Conservation (phyloP, 2,797 vertebrate species). For the Sciaenops ocellatus region DNA sequence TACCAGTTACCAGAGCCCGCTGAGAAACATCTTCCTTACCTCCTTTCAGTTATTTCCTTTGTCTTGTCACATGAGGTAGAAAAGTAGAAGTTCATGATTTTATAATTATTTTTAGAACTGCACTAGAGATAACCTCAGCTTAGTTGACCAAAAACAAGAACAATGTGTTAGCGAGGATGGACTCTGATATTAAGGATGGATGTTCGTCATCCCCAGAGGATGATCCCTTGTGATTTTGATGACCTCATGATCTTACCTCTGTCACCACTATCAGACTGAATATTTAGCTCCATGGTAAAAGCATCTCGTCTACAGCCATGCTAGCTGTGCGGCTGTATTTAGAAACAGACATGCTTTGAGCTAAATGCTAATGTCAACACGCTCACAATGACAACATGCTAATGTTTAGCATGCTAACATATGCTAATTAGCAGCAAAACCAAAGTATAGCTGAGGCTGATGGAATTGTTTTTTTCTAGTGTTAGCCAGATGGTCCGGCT, state of each 20-base stretch:
- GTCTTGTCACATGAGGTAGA: neutral
- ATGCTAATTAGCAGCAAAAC: neutral
- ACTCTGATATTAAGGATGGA: neutral
- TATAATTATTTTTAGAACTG: too few relatives aligned
- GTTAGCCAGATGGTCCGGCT: neutral
- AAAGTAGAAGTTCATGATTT: neutral
- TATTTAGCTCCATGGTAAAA: neutral
- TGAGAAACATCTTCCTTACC: slow-evolving; percentile 42
- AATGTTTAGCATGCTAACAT: neutral
- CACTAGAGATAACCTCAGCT: neutral
- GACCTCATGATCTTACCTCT: neutral
- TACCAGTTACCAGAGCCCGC: slow-evolving; percentile 61
- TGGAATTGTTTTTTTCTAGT: neutral
- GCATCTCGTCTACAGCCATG: neutral
- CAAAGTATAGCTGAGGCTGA: neutral
- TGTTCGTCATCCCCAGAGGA: neutral
- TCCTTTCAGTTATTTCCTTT: neutral
- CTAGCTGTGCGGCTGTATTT: too few relatives aligned
- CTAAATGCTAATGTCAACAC: too few relatives aligned
- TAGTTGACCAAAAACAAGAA: neutral
- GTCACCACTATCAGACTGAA: neutral
- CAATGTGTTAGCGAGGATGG: neutral
- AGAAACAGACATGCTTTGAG: too few relatives aligned
- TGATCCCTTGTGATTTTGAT: neutral
- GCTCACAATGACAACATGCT: neutral